Evolutionary conservation across 30 jellyfish, hydroid and myxozoan genomes (phyloP).

Genomic region (Hydractinia echinata): DNA sequence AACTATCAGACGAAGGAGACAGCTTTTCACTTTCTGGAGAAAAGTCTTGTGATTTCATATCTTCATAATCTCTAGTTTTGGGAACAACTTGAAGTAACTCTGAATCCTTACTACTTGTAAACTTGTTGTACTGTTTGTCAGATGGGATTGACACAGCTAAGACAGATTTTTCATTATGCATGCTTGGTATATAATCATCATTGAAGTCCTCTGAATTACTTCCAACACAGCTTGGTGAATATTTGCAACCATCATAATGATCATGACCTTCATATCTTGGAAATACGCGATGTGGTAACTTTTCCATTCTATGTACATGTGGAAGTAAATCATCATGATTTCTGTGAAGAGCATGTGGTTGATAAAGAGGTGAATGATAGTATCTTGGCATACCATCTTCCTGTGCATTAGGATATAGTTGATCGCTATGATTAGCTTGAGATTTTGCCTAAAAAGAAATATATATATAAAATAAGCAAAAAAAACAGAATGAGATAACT

Average conservation of each 20-base stretch:
- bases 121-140: not conserved
- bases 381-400: not conserved
- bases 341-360: not conserved
- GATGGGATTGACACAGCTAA: not conserved
- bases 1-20: not conserved
- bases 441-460: conserved; percentile 19
- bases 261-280: not conserved
- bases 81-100: conserved; percentile 41
- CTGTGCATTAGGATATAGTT: not conserved
- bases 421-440: conserved; percentile 29
- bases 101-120: not conserved
- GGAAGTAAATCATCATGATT: not conserved
- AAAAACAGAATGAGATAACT: not conserved
- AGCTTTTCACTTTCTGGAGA: not conserved
- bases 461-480: too few species aligned
- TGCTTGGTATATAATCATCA: not conserved
- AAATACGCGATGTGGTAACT: not conserved
- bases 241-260: not conserved
- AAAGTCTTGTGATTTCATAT: not conserved
- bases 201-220: not conserved
- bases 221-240: not conserved
- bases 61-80: conserved; percentile 26
- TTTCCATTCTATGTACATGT: too few species aligned
- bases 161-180: not conserved
- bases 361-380: not conserved